Base-by-base conservation (phyloP, 2,888 invertebrate genomes). In the Eueremaeus valkanovi region DNA sequence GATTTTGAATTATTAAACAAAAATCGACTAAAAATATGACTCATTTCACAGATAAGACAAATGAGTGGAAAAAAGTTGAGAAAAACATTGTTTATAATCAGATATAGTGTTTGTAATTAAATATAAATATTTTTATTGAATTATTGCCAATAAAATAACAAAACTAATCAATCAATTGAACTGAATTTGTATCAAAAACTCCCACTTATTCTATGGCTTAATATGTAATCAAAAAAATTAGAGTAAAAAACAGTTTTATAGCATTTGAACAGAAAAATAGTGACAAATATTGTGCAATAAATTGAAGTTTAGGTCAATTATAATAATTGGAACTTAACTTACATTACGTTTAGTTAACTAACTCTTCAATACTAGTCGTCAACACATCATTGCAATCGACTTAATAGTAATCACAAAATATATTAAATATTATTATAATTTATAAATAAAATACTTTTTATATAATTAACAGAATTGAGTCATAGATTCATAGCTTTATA, bases 251-350 rank as follows among this genome's bases (percentile, higher is more conserved):
- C 11, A 40, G 40, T 40, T 40, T 40, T 40, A 9, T 11, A 40
- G 40, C 11, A 9, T 40, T 5, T 40, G 5, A 5, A 11, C 40
- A 5, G 11, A 40, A 40, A 40, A 9, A 40, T 40, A 40, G 5
- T 40, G 8, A 13, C 45, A 45, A 45, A 45, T 45, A 45, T 9
- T 45, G 11, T 13, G 45, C n/a, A n/a, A n/a, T n/a, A n/a, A 45
- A 18, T 45, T 18, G 18, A 45, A 45, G 45, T 45, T 45, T 9
- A 45, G 45, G 45, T 18, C 11, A 45, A 45, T 18, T 45, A 45
- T 45, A 55, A 3, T 55, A 55, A 55, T 55, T 55, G 27, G 55
- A 55, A 55, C 55, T 55, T 55, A 55, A 55, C 55, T 55, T 55
- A 55, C 55, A 55, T 55, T 55, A n/a, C n/a, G n/a, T n/a, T n/a